A percentile compares a stretch with the other conserved stretches of the same genome.
These are phyloP conservation scores for Collichthys lucidus DNA, from an alignment of 2,113 vertebrate species.

Conservation along the genomic window DNA sequence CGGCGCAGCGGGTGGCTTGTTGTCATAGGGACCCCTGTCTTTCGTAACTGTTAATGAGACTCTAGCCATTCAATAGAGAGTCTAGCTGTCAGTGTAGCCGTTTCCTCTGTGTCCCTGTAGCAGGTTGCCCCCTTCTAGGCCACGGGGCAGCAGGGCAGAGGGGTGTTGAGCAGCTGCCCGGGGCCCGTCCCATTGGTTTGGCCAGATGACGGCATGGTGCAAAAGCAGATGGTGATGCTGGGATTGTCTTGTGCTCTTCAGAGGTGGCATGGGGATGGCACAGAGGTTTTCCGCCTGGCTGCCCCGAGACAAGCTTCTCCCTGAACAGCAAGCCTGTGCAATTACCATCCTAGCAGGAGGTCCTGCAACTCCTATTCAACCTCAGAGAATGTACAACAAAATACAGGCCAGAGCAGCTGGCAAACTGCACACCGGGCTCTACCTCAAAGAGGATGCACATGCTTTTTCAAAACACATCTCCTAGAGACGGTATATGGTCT, in stretches of 20 bases:
- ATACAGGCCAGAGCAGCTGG: constrained; percentile 98
- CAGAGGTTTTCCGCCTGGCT: constrained; percentile 97
- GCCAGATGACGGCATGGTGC: constrained; percentile 94
- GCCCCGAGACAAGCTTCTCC: constrained; percentile 94
- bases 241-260: constrained; percentile 91
- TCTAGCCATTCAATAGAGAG: constrained; percentile 81
- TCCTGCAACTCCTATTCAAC: constrained; percentile 93
- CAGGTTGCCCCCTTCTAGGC: constrained; percentile 83
- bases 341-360: constrained; percentile 97
- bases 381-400: constrained; percentile 92
- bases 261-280: constrained; percentile 98
- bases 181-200: constrained; percentile 87
- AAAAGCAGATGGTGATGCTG: constrained; percentile 94
- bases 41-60: constrained; percentile 83
- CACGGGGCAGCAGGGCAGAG: constrained; percentile 82
- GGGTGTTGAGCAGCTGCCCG: constrained; percentile 93
- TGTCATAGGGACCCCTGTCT: constrained; percentile 78
- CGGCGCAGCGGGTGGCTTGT: constrained; percentile 85
- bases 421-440: constrained; percentile 93
- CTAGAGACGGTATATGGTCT: constrained; percentile 54
- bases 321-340: constrained; percentile 93
- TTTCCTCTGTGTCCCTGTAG: constrained; percentile 83
- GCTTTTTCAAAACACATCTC: constrained; percentile 74
- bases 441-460: constrained; percentile 84
- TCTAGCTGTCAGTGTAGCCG: constrained; percentile 84